Percentiles rank a stretch among this genome's conserved stretches.
Conservation (phyloP, 2,888 invertebrate species). For the Melanostoma mellinum region DNA sequence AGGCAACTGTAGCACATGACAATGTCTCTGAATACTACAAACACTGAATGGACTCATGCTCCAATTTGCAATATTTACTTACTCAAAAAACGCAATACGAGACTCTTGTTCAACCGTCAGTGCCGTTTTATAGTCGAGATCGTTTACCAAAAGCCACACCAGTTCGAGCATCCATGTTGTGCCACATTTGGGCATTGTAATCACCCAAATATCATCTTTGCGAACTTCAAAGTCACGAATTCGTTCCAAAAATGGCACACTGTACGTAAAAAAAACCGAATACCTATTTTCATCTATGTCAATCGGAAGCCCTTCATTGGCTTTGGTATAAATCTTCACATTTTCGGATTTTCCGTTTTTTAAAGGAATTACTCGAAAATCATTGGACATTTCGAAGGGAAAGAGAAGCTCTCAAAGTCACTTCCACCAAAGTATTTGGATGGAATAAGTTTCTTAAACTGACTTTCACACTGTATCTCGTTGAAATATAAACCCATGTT, state of each 20-base stretch:
- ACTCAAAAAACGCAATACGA: conserved; percentile 72
- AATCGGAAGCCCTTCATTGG: background rate
- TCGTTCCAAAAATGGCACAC: conserved; percentile 11
- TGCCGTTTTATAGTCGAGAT: conserved; percentile 73
- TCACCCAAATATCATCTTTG: conserved; percentile 73
- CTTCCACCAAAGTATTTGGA: too few relatives aligned
- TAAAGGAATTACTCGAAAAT: background rate
- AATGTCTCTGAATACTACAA: too few relatives aligned
- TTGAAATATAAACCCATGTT: too few relatives aligned
- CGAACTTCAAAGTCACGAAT: conserved; percentile 72
- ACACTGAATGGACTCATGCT: conserved; percentile 44
- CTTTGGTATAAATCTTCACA: conserved; percentile 9
- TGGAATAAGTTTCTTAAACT: too few relatives aligned
- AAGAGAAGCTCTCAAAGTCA: too few relatives aligned
- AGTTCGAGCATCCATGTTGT: conserved; percentile 76
- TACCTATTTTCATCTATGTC: conserved; percentile 14
- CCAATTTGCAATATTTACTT: conserved; percentile 69
- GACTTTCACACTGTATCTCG: too few relatives aligned
- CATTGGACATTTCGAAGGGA: background rate
- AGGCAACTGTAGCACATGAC: too few relatives aligned
- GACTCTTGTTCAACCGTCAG: conserved; percentile 10
- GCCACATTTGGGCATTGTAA: conserved; percentile 74
- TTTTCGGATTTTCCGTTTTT: background rate
- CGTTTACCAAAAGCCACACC: conserved; percentile 74
- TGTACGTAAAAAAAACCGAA: background rate